Conservation (phyloP, 2,888 invertebrate species). For the Aleiodes testaceus region DNA sequence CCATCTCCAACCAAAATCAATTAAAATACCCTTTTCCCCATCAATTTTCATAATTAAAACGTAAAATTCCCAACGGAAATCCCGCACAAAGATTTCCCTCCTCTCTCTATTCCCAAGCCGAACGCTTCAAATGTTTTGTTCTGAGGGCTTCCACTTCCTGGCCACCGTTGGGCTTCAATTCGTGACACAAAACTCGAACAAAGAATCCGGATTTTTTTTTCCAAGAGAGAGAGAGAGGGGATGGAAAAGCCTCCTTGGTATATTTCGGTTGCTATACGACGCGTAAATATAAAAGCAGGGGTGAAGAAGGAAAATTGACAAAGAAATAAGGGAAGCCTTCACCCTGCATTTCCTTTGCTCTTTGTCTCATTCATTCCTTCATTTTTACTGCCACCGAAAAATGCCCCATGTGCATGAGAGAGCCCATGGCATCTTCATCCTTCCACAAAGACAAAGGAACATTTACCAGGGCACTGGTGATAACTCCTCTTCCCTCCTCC, state of each 20-base stretch:
- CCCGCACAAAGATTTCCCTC: conserved; percentile 8
- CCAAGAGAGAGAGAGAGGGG: conserved; percentile 25
- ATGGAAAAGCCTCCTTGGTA: conserved; percentile 12
- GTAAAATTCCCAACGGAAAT: conserved; percentile 5
- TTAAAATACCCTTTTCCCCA: too few species aligned
- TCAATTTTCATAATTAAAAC: background rate
- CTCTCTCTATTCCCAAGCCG: conserved; percentile 2
- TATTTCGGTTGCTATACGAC: background rate
- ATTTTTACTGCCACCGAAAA: background rate
- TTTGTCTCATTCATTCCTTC: background rate
- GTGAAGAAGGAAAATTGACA: conserved; percentile 13
- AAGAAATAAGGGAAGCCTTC: conserved; percentile 22
- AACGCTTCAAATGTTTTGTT: background rate
- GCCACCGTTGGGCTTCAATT: conserved; percentile 19
- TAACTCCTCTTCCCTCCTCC: conserved; percentile 6
- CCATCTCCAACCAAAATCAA: background rate
- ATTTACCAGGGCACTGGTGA: conserved; percentile 34
- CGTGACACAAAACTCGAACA: conserved; percentile 39
- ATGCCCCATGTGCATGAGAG: too few species aligned
- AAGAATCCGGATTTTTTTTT: conserved; percentile 32
- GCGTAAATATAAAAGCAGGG: conserved; percentile 4
- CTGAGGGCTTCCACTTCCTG: conserved; percentile 38
- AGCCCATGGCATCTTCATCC: conserved; percentile 36
- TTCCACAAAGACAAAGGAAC: conserved; percentile 44
- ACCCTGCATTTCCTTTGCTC: background rate